These are phyloP conservation scores for Lypha dubia DNA, from an alignment of 2,888 invertebrate species.

Conservation along the genomic window DNA sequence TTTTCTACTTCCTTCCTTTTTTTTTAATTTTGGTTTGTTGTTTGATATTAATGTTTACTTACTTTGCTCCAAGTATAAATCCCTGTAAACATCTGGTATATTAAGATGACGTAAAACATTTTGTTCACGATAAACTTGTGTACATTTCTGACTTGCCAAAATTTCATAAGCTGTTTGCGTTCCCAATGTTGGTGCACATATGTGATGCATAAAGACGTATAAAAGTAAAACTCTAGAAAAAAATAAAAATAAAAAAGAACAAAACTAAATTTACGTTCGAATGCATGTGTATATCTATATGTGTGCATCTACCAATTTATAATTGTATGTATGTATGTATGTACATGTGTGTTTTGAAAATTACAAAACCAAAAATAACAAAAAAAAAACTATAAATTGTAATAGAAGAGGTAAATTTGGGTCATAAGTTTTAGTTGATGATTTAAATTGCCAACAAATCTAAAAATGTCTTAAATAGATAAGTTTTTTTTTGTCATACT, in stretches of 20 bases:
- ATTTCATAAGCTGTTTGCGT: constrained; percentile 75
- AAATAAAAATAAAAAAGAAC: constrained; percentile 17
- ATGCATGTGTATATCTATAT: no score
- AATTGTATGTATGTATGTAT: background rate
- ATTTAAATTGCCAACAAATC: constrained; percentile 5
- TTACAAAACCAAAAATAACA: background rate
- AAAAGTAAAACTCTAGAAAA: constrained; percentile 77
- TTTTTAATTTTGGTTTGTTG: background rate
- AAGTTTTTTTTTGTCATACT: background rate
- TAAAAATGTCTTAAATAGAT: background rate
- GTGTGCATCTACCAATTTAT: no score
- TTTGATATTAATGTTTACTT: constrained; percentile 63
- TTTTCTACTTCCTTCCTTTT: background rate
- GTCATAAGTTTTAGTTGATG: constrained; percentile 18
- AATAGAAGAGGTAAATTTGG: constrained; percentile 8
- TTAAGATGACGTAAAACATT: constrained; percentile 78
- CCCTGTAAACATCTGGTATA: constrained; percentile 77
- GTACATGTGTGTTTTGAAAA: constrained; percentile 10
- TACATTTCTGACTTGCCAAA: constrained; percentile 76
- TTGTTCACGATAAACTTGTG: constrained; percentile 78
- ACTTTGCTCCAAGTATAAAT: constrained; percentile 82
- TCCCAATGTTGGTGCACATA: constrained; percentile 76
- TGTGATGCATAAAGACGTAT: constrained; percentile 79
- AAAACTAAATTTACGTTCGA: background rate
- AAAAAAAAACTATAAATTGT: constrained; percentile 3